These are phyloP conservation scores for Tiliqua scincoides DNA, from an alignment of 2,113 vertebrate genomes.

Conservation along the genomic window DNA sequence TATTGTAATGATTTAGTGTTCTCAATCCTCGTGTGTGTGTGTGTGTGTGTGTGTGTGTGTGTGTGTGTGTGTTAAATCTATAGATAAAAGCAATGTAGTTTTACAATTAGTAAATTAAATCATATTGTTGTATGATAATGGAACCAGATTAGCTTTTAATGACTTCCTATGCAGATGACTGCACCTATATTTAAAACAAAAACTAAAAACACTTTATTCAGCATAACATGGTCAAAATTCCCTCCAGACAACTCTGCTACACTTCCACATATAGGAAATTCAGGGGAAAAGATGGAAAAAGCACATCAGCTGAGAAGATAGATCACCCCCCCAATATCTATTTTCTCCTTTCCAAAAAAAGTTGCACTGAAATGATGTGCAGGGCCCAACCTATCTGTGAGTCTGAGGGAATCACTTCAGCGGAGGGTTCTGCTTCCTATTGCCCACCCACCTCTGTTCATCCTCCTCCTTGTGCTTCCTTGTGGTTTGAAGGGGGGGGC, in stretches of 20 bases:
- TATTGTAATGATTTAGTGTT: constrained; percentile 20
- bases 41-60: no score
- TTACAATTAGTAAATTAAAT: constrained; percentile 39
- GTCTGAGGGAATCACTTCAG: not conserved
- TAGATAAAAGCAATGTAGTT: constrained; percentile 26
- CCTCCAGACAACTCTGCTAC: not conserved
- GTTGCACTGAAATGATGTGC: no score
- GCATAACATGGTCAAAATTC: not conserved
- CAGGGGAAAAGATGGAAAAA: not conserved
- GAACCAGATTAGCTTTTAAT: not conserved
- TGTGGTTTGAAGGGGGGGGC: not conserved
- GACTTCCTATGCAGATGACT: not conserved
- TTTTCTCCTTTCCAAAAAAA: not conserved
- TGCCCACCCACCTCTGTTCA: no score
- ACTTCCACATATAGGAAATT: not conserved
- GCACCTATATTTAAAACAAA: no score
- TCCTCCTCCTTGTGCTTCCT: no score
- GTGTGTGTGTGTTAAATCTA: not conserved
- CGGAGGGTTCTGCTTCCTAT: not conserved
- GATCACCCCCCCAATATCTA: not conserved
- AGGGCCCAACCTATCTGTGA: not conserved
- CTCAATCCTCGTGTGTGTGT: not conserved
- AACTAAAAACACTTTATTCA: constrained; percentile 1
- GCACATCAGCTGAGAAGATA: not conserved
- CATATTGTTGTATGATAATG: constrained; percentile 41